Percentiles rank a stretch among this genome's conserved stretches.
These are phyloP conservation scores for Nesidiocoris tenuis DNA, from an alignment of 2,888 invertebrate genomes.

Conservation along the genomic window DNA sequence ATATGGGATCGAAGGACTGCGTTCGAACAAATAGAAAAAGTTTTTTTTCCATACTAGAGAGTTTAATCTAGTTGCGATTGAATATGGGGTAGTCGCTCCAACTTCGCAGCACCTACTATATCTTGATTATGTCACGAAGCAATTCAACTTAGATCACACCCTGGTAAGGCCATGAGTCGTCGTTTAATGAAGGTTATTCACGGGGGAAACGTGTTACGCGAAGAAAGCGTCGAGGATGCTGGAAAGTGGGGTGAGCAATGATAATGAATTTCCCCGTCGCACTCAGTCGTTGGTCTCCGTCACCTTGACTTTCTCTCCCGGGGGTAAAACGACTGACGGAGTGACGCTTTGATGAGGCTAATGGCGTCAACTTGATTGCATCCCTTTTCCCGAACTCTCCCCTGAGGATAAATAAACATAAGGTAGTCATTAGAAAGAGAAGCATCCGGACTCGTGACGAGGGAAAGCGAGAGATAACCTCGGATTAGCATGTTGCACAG, in stretches of 20 bases:
- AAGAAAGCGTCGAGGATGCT: background rate
- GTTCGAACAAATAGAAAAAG: too few relatives aligned
- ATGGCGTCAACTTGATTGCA: slow-evolving; percentile 17
- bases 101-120: too few relatives aligned
- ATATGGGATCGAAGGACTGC: too few relatives aligned
- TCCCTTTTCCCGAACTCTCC: slow-evolving; percentile 5
- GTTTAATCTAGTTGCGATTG: too few relatives aligned
- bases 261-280: slow-evolving; percentile 13
- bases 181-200: background rate
- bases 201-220: background rate
- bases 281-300: background rate
- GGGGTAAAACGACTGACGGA: background rate
- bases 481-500: slow-evolving; percentile 6
- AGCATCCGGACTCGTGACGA: background rate
- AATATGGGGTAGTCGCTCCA: too few relatives aligned
- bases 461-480: background rate
- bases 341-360: slow-evolving; percentile 8
- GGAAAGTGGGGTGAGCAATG: background rate
- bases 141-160: background rate
- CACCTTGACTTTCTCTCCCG: background rate
- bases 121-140: background rate
- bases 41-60: too few relatives aligned
- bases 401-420: slow-evolving; percentile 17
- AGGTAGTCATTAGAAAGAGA: slow-evolving; percentile 11
- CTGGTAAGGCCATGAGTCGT: background rate